phyloP scores from a whole-genome alignment of 2,888 invertebrate genomes.

The Polylopha cassiicola region DNA sequence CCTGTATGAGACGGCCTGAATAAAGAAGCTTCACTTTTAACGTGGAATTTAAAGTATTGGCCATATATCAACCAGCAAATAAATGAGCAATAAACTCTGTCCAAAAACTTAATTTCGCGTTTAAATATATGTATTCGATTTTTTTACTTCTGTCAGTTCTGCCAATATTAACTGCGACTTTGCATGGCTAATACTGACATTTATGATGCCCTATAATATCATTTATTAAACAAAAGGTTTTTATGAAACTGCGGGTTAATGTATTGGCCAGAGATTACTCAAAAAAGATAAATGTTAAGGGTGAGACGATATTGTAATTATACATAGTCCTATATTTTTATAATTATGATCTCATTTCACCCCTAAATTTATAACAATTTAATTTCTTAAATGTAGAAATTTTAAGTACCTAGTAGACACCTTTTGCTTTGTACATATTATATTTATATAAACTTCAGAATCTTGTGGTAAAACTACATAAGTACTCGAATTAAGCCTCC shows the following conservation, averaged over 20 bases:
- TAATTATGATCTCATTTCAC: too few species aligned
- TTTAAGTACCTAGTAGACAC: too few species aligned
- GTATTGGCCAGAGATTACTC: too few species aligned
- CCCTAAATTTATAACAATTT: too few species aligned
- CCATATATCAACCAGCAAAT: constrained; percentile 47
- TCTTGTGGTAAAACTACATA: constrained; percentile 47
- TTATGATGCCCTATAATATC: constrained; percentile 25
- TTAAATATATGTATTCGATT: constrained; percentile 64
- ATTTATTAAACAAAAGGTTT: constrained; percentile 14
- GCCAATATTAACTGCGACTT: constrained; percentile 20
- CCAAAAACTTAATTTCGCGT: constrained; percentile 71
- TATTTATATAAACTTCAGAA: constrained; percentile 24
- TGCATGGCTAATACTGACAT: constrained; percentile 30
- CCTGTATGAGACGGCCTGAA: too few species aligned
- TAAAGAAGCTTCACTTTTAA: too few species aligned
- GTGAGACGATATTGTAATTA: too few species aligned
- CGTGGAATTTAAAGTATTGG: constrained; percentile 65
- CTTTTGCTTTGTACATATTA: too few species aligned
- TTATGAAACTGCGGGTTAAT: constrained; percentile 2
- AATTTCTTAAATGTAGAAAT: too few species aligned
- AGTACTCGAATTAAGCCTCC: constrained; percentile 34
- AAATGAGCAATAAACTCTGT: constrained; percentile 66
- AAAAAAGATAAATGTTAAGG: too few species aligned
- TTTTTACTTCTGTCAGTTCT: constrained; percentile 22
- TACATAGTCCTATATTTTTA: too few species aligned